Evolutionary conservation across 2,888 invertebrate genomes (phyloP), one percentile per base, ranked within the genome.

Genomic region (Volucella inflata): DNA sequence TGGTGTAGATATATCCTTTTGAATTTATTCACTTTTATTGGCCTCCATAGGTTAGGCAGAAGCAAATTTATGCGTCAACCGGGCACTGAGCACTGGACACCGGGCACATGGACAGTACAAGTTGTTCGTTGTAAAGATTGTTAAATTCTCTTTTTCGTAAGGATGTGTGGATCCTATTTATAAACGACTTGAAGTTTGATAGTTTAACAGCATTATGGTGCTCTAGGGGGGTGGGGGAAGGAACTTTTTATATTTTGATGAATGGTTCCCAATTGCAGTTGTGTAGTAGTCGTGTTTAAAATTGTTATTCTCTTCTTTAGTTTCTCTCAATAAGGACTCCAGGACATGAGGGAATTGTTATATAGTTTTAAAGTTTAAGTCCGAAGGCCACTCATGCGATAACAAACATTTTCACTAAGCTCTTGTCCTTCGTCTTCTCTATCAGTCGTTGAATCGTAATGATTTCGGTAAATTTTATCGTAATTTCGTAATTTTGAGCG

Each of bases 1-100:
- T 30, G 6, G 16, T 50, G 42, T 48, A n/a, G n/a, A n/a, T n/a
- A 38, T 59, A 50, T 81, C 85, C 72, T 81, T 85, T 81, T 51
- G 55, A 85, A 85, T 81, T 67, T 81, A 85, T 85, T 76, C 80
- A 81, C 81, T 72, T 70, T 81, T 77, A 81, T 85, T 85, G 76
- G 85, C 68, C 85, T 71, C 81, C 2, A 59, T 71, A 76, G 80
- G 75, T 62, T 71, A 53, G 65, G 48, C 50, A 9, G 40, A 65
- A 48, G 60, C 48, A 48, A 75, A 84, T 84, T 84, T 84, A 84
- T 84, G 65, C 80, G 84, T 60, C 65, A 75, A 79, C 79, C 74
- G 65, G 55, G 62, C 78, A 46, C 16, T 30, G 14, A n/a, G n/a
- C 21, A 10, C 17, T 8, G 11, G 48, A n/a, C 1, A 48, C 48